Conservation (phyloP, 2,113 vertebrate species). For the Crotalus tigris region DNA sequence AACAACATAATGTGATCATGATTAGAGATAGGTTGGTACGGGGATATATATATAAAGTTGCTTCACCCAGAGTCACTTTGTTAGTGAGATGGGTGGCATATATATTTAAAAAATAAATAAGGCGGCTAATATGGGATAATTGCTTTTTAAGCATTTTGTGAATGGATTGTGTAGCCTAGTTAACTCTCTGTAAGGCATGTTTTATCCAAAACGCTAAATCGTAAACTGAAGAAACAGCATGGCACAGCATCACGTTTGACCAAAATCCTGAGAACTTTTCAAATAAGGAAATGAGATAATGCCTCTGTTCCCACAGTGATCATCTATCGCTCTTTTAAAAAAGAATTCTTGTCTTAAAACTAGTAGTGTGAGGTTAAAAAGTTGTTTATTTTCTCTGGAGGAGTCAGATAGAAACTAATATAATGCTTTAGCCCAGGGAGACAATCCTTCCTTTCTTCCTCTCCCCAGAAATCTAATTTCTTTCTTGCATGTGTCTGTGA, state of each 20-base stretch:
- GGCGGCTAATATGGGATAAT: background rate
- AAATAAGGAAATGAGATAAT: background rate
- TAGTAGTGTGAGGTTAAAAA: rapidly evolving
- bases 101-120: background rate
- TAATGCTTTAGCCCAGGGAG: background rate
- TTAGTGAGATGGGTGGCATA: background rate
- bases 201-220: background rate
- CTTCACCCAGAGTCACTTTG: background rate
- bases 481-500: background rate
- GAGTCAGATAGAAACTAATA: background rate
- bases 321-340: background rate
- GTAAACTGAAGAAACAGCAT: background rate
- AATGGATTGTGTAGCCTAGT: background rate
- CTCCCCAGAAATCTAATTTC: background rate
- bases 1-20: background rate
- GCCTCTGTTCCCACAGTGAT: background rate
- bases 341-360: rapidly evolving
- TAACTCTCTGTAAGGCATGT: background rate
- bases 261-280: background rate
- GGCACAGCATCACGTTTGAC: background rate
- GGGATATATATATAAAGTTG: background rate
- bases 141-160: background rate
- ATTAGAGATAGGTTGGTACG: background rate
- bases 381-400: background rate
- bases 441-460: background rate